Evolutionary conservation across 2,888 invertebrate genomes (phyloP), one percentile per base, ranked within the genome.

Genomic region (Synergus gifuensis): DNA sequence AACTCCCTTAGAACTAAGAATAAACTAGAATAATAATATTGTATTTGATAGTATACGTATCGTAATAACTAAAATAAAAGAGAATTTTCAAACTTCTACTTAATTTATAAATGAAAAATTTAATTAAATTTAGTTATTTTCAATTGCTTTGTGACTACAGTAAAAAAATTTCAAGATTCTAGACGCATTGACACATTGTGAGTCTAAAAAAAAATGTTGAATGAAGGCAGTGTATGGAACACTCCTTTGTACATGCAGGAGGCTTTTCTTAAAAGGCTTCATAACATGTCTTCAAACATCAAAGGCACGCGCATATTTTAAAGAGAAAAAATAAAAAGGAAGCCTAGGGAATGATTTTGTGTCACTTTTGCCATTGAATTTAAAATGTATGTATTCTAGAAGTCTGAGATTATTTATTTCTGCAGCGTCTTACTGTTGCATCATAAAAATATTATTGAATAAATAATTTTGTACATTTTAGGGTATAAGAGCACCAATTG

Each of bases 321-420:
- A 46, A 46, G 22, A 44, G 18, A 28, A 67, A 18, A 67, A 67
- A 46, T 46, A 44, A 14, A 18, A 16, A 36, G 4, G 2, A 36
- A 63, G 14, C 16, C 49, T 44, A 36, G 2, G 16, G 22, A 16
- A 63, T n/a, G 36, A 36, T 63, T 54, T 7, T 16, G n/a, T n/a
- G 54, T n/a, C 5, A 7, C 2, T 54, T 8, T 54, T 8, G n/a
- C 9, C n/a, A n/a, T 54, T 54, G 54, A n/a, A 54, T 54, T 54
- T 54, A 67, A 18, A 79, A 66, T 49, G 9, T 73, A 58, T 77
- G 14, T 76, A 54, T 11, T 44, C 44, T 36, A 7, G 54, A n/a
- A n/a, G n/a, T 54, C n/a, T n/a, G 9, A n/a, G n/a, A 54, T 8
- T n/a, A 54, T 8, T 54, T n/a, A 54, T 54, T 54, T 54, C n/a